A percentile compares a stretch with the other conserved stretches of the same genome.
phyloP scores from a whole-genome alignment of 2,113 vertebrate species.

The Patagioenas fasciata region DNA sequence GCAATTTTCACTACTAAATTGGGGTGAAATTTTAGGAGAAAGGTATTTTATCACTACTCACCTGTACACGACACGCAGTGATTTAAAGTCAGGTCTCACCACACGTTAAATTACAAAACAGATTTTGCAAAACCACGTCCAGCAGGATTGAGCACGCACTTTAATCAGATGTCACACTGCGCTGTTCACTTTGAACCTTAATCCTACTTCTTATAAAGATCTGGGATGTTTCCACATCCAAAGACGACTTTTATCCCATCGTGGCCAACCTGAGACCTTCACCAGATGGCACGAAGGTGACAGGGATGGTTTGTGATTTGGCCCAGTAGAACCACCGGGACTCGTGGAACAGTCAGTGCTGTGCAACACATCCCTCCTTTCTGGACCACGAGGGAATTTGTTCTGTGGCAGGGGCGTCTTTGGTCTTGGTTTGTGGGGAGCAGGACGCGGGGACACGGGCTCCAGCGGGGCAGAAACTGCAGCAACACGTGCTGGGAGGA shows the following conservation, averaged over 20 bases:
- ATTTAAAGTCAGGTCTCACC: neutral
- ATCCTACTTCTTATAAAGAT: neutral
- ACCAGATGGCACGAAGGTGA: neutral
- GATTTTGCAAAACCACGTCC: neutral
- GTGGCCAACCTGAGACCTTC: neutral
- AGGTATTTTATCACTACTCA: neutral
- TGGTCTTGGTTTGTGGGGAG: neutral
- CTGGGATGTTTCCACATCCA: neutral
- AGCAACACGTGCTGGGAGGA: neutral
- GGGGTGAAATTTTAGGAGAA: neutral
- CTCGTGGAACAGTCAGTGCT: neutral
- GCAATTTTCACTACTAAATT: neutral
- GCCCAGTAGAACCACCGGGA: neutral
- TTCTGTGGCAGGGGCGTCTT: neutral
- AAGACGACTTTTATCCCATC: neutral
- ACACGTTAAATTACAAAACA: neutral
- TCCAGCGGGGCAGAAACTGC: neutral
- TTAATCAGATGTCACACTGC: neutral
- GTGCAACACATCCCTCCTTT: neutral
- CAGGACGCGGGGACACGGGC: neutral
- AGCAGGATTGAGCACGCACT: neutral
- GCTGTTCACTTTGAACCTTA: neutral
- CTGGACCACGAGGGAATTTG: fast-evolving
- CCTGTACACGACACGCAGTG: neutral
- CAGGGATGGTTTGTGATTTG: fast-evolving